Evolutionary conservation across 2,888 invertebrate species (phyloP).

Genomic region (Rhamphomyia laevipes): DNA sequence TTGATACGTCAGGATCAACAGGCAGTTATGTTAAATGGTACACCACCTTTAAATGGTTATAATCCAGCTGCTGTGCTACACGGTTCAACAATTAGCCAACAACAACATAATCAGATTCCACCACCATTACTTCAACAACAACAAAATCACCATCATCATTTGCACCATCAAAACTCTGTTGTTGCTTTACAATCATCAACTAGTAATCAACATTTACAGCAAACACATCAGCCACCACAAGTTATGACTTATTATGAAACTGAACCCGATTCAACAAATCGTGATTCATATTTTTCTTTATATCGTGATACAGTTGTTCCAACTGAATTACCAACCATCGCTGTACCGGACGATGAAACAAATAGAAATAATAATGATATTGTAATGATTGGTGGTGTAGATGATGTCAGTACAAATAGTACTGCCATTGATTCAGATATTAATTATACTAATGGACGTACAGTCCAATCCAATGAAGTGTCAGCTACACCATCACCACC

Average conservation of each 20-base stretch:
- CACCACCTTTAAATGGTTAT: too few species aligned
- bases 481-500: conserved; percentile 22
- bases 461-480: neutral
- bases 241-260: conserved; percentile 1
- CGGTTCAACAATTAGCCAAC: too few species aligned
- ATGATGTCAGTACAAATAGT: neutral
- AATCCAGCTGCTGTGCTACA: too few species aligned
- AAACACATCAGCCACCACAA: neutral
- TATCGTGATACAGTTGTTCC: neutral
- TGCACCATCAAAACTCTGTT: too few species aligned
- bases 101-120: neutral
- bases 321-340: neutral
- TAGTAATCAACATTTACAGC: neutral
- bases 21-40: too few species aligned
- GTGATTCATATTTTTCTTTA: neutral
- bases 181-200: neutral
- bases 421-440: neutral
- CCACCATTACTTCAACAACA: neutral
- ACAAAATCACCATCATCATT: neutral
- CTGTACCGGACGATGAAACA: neutral
- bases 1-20: too few species aligned
- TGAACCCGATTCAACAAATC: conserved; percentile 6
- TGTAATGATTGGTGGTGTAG: neutral
- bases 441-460: too few species aligned
- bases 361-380: neutral